These are phyloP conservation scores for Gymnosoma rotundatum DNA, from an alignment of 2,888 invertebrate species.

Conservation along the genomic window DNA sequence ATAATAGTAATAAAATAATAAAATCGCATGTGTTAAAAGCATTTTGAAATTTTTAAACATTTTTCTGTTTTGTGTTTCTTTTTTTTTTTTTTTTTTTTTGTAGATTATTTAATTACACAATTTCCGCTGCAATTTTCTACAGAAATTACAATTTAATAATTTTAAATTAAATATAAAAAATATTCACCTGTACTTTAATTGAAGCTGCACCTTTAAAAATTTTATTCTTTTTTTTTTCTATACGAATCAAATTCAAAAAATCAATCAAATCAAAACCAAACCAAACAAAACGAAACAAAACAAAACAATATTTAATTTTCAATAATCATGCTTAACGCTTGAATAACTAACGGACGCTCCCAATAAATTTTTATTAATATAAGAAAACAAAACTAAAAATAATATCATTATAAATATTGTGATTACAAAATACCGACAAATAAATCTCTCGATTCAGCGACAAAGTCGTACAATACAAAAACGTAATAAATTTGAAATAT, in stretches of 20 bases:
- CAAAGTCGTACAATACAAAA: constrained; percentile 29
- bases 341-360: constrained; percentile 77
- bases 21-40: too few relatives aligned
- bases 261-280: constrained; percentile 58
- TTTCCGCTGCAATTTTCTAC: constrained; percentile 46
- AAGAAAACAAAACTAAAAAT: constrained; percentile 56
- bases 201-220: constrained; percentile 62
- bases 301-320: constrained; percentile 73
- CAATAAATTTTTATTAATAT: constrained; percentile 77
- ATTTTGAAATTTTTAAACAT: too few relatives aligned
- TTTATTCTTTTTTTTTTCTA: constrained; percentile 54
- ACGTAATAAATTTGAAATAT: constrained; percentile 69
- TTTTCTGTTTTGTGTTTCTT: neutral
- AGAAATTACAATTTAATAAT: constrained; percentile 60
- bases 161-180: constrained; percentile 31
- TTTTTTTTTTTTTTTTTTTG: too few relatives aligned
- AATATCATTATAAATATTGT: constrained; percentile 52
- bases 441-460: constrained; percentile 51
- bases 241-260: constrained; percentile 43
- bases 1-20: too few relatives aligned
- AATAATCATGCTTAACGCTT: constrained; percentile 80
- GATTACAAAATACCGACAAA: constrained; percentile 70
- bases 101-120: constrained; percentile 31
- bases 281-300: constrained; percentile 73
- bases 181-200: constrained; percentile 65